Percentiles rank a stretch among this genome's conserved stretches.
These are phyloP conservation scores for Sarcophaga caerulescens DNA, from an alignment of 2,888 invertebrate species.

Conservation along the genomic window DNA sequence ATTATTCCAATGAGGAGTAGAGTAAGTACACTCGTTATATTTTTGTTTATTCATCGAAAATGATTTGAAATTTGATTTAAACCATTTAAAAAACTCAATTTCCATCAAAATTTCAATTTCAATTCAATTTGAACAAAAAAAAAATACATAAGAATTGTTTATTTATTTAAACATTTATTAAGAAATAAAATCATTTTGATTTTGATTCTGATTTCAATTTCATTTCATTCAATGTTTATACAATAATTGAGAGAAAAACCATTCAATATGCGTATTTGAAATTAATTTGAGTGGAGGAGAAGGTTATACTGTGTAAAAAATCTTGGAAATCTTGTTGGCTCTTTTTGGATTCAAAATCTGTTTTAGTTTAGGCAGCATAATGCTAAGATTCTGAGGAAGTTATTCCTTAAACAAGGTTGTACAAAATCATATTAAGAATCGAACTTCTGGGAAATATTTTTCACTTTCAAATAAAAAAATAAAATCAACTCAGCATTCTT, in stretches of 20 bases:
- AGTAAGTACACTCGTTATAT: not conserved
- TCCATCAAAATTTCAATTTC: conserved; percentile 59
- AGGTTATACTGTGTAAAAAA: not conserved
- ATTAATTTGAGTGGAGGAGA: not conserved
- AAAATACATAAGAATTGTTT: conserved; percentile 38
- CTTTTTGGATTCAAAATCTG: not conserved
- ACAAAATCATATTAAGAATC: too few relatives aligned
- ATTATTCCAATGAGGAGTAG: not conserved
- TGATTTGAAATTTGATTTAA: conserved; percentile 60
- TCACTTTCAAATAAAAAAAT: too few relatives aligned
- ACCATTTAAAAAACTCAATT: conserved; percentile 60
- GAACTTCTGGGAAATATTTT: too few relatives aligned
- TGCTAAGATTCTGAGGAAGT: too few relatives aligned
- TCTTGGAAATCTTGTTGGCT: not conserved
- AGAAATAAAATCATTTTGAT: conserved; percentile 48
- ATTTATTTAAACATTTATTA: conserved; percentile 62
- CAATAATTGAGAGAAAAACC: not conserved
- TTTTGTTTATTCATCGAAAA: conserved; percentile 12
- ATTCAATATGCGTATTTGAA: not conserved
- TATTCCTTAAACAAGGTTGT: too few relatives aligned
- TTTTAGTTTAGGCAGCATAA: too few relatives aligned
- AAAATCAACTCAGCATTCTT: conserved; percentile 32
- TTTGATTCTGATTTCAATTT: conserved; percentile 36
- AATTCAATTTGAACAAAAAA: too few relatives aligned
- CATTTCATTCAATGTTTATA: not conserved